Base-by-base conservation (phyloP, 2,113 vertebrate species). In the Serilophus lunatus region DNA sequence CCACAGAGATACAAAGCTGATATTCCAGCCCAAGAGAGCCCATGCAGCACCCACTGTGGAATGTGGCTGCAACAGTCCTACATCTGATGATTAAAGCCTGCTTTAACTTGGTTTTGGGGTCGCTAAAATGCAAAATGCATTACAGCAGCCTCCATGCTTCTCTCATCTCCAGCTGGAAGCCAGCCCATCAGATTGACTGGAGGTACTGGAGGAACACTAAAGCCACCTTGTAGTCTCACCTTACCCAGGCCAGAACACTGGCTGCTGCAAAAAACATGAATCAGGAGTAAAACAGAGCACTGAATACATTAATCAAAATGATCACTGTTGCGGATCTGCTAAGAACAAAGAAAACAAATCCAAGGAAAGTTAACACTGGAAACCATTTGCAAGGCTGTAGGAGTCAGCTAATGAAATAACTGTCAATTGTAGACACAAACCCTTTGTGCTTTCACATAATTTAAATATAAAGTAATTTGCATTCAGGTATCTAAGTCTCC, bases 311-410 rank as follows among this genome's bases (percentile, higher is more conserved):
- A 94, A 95, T 94, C 94, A 96, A 77, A 95, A 86, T 90, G 53
- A 96, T 97, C 92, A 60, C 82, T 2, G 0, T 35, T 79, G 86
- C 85, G 84, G 92, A 93, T 83, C 88, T 90, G 90, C 92, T 95
- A 88, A 86, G 94, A 96, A 96, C 94, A 96, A 95, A 97, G 93
- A 93, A 90, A 97, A 96, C 93, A 95, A 97, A 97, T 94, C 64
- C 76, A 84, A 83, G 82, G 79, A 31, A 97, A 96, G 82, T 96
- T 92, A 86, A 88, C 90, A 81, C 40, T 33, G 78, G 90, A 93
- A 96, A 84, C 85, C 86, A 94, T 96, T 95, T 96, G 72, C 88
- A 78, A 90, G 56, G 88, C 88, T 90, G 76, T 49, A 10, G 66
- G 50, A 96, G 93, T 94, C 90, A 94, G 92, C 88, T 96, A 96